phyloP scores from a whole-genome alignment of 2,113 vertebrate genomes.

The Mohoua ochrocephala region DNA sequence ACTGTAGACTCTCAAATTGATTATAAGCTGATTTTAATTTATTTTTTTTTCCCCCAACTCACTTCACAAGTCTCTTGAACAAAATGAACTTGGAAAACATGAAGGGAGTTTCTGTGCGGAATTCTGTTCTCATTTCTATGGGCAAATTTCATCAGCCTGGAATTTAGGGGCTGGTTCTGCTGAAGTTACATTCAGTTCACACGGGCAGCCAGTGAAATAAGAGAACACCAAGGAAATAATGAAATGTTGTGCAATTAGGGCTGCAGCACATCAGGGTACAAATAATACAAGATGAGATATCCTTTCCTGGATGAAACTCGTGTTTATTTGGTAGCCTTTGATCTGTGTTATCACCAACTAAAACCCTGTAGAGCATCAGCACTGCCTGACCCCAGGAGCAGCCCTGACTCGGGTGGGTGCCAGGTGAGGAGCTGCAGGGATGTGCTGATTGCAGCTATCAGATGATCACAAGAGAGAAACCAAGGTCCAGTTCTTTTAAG shows the following conservation, averaged over 20 bases:
- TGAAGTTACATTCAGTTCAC: slow-evolving; percentile 38
- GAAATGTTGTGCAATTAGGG: slow-evolving; percentile 20
- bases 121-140: neutral
- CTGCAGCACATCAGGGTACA: neutral
- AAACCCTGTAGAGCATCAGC: neutral
- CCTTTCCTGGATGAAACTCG: neutral
- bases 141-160: slow-evolving; percentile 11
- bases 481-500: neutral
- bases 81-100: slow-evolving; percentile 18
- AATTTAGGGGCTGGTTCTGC: slow-evolving; percentile 47
- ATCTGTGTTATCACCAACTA: neutral
- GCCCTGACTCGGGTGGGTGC: neutral
- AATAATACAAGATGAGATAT: neutral
- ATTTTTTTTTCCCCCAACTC: neutral
- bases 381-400: neutral
- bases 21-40: neutral
- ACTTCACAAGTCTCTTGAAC: neutral
- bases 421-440: neutral
- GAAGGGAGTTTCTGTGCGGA: neutral
- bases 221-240: slow-evolving; percentile 36
- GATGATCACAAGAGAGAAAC: neutral
- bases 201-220: slow-evolving; percentile 58
- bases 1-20: neutral
- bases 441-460: slow-evolving; percentile 11
- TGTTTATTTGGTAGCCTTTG: neutral